Evolutionary conservation across 1,140 invertebrate species (phyloP).

Genomic region (Drosophila funebris): DNA sequence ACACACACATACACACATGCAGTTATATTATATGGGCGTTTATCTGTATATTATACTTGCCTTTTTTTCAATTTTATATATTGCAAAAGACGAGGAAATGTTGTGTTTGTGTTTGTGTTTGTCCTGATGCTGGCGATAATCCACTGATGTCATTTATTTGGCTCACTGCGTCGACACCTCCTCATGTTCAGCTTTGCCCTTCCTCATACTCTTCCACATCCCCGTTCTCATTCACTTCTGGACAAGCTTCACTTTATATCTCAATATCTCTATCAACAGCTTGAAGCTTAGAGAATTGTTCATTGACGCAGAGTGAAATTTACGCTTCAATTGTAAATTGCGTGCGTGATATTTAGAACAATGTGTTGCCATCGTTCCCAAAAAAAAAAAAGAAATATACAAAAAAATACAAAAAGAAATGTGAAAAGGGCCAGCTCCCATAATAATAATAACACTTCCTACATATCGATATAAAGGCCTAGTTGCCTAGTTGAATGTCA

Average conservation of each 20-base stretch:
- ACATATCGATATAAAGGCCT: slow-evolving; percentile 1
- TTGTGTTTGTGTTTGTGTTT: slow-evolving; percentile 67
- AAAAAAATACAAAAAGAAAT: slow-evolving; percentile 1
- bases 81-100: slow-evolving; percentile 63
- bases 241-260: slow-evolving; percentile 61
- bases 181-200: not conserved
- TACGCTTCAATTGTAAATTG: slow-evolving; percentile 78
- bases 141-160: slow-evolving; percentile 78
- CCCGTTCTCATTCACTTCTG: not conserved
- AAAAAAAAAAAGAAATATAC: slow-evolving; percentile 8
- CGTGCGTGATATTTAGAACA: slow-evolving; percentile 76
- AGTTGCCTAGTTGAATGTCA: slow-evolving; percentile 51
- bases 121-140: slow-evolving; percentile 73
- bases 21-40: slow-evolving; percentile 22
- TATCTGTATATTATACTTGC: slow-evolving; percentile 40
- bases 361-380: slow-evolving; percentile 65
- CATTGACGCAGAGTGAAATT: slow-evolving; percentile 71
- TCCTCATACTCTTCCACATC: not conserved
- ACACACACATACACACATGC: slow-evolving; percentile 26
- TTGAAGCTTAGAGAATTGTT: slow-evolving; percentile 68
- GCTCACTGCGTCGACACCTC: slow-evolving; percentile 58
- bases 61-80: slow-evolving; percentile 71
- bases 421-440: slow-evolving; percentile 33
- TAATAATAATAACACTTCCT: slow-evolving; percentile 48
- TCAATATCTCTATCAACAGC: slow-evolving; percentile 76